A percentile compares a stretch with the other conserved stretches of the same genome.
These are phyloP conservation scores for Presbytis comata DNA, from an alignment of 2,797 vertebrate species.

Conservation along the genomic window DNA sequence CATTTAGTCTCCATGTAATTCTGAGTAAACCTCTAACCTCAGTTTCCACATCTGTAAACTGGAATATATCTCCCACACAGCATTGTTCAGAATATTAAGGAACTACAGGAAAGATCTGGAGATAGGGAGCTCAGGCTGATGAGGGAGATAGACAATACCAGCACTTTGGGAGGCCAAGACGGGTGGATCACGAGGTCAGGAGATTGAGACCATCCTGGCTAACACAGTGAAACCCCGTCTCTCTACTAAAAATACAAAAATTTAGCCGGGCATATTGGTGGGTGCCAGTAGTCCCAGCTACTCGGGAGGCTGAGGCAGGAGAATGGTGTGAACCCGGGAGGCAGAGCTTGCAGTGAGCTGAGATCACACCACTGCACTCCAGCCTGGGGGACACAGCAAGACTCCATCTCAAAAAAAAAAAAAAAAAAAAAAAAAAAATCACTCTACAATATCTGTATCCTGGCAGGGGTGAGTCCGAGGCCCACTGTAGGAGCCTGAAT, in stretches of 20 bases:
- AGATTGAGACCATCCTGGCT: too few species aligned
- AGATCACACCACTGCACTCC: too few species aligned
- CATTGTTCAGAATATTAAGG: not conserved
- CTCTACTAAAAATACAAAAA: too few species aligned
- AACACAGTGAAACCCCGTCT: too few species aligned
- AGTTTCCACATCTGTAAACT: slow-evolving; percentile 3
- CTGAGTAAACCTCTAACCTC: not conserved
- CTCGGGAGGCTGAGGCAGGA: too few species aligned
- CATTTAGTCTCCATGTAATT: not conserved
- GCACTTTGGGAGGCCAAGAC: too few species aligned
- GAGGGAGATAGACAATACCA: not conserved
- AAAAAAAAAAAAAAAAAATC: not conserved
- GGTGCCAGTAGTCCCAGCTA: too few species aligned
- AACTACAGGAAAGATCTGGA: not conserved
- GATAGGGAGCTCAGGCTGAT: not conserved
- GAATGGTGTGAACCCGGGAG: too few species aligned
- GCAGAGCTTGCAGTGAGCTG: too few species aligned
- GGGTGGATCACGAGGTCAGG: too few species aligned
- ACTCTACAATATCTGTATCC: not conserved
- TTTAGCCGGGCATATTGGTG: too few species aligned
- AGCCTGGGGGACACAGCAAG: too few species aligned
- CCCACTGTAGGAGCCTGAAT: not conserved
- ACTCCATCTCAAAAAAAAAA: not conserved
- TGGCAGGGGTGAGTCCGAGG: not conserved
- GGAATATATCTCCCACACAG: not conserved